Base-by-base conservation (phyloP, 2,888 invertebrate genomes). In the Sipha maydis region DNA sequence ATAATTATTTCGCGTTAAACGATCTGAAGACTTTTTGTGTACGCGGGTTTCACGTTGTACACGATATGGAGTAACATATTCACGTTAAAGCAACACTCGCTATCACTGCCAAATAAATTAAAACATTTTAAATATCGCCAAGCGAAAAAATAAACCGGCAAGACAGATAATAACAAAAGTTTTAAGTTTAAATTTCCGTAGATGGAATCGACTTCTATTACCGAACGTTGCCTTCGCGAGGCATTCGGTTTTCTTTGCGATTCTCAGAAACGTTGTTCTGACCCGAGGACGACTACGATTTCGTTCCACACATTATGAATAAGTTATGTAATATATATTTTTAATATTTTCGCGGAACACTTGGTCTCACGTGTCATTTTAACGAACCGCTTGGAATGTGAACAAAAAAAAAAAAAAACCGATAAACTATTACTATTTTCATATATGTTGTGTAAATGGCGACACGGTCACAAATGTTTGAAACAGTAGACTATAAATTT, bases 161-260 rank as follows among this genome's bases (percentile, higher is more conserved):
- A 77, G 28, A 19, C 9, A 19, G 41, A 19, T n/a, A 28, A 17
- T 31, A 31, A 31, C 21, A 11, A 78, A 78, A 54, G 78, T 78
- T 56, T 21, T 9, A 31, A 78, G 56, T 56, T 56, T 78, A 31
- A 54, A 31, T 54, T 78, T 54, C 78, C 31, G 21, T 54, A 54
- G 21, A 56, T 21, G 78, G 54, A 78, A 54, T 48, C 48, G 48
- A 78, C 54, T 78, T 19, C 28, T 54, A 31, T 56, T 31, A 21
- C 21, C 54, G 54, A 54, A 19, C 21, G 54, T 54, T 54, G 21
- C 54, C 11, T 54, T 78, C 31, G n/a, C 31, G 21, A 28, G 67
- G 3, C n/a, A 8, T 67, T 78, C 54, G 28, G 78, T 78, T 78
- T 54, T 78, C 31, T 54, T 78, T 31, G 54, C 54, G 78, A 28